Conservation (phyloP, 2,797 vertebrate genomes). For the Hydrolagus colliei region DNA sequence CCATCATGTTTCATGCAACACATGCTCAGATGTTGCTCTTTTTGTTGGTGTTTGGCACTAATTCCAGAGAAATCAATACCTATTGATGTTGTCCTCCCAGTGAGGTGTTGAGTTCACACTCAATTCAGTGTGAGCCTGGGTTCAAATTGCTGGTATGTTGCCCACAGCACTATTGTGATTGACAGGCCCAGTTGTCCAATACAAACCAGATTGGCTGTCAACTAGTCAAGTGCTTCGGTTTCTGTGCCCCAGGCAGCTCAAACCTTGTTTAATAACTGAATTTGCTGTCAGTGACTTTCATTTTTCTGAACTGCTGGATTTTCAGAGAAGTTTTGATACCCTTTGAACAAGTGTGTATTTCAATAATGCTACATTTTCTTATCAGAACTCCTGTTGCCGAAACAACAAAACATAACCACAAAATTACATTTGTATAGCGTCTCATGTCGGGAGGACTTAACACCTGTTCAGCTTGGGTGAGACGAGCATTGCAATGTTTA, state of each 20-base stretch:
- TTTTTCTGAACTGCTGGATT: neutral
- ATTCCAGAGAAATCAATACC: neutral
- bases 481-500: neutral
- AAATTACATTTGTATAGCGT: neutral
- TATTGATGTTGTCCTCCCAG: neutral
- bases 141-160: neutral
- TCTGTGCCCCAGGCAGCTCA: neutral
- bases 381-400: neutral
- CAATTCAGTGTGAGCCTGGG: neutral
- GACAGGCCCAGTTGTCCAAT: neutral
- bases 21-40: too few relatives aligned
- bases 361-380: neutral
- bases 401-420: neutral
- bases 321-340: neutral
- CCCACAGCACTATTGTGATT: neutral
- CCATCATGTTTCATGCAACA: too few relatives aligned
- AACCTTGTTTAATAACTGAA: slow-evolving; percentile 11
- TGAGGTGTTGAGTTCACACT: neutral
- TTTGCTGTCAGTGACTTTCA: neutral
- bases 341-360: neutral
- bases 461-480: neutral
- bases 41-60: neutral
- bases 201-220: neutral
- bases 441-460: neutral
- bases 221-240: neutral